phyloP scores from a whole-genome alignment of 2,888 invertebrate species.

The Frankliniella intonsa region DNA sequence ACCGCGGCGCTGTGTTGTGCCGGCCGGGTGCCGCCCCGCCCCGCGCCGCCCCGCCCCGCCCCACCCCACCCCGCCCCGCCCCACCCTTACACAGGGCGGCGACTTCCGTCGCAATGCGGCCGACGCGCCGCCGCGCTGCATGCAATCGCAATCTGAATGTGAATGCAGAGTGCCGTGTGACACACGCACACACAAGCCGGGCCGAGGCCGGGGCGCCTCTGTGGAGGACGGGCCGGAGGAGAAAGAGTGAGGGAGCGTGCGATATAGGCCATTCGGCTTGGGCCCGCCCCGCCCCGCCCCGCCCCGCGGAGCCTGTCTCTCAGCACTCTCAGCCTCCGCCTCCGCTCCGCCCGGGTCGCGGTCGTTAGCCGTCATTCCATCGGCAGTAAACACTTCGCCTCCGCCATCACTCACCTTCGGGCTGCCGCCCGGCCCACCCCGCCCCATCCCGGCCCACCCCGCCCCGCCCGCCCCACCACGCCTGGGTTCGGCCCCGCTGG shows the following conservation, averaged over 20 bases:
- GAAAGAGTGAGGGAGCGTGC: not conserved
- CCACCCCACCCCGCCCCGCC: not conserved
- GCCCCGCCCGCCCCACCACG: not conserved
- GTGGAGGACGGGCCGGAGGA: not conserved
- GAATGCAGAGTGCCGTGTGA: not conserved
- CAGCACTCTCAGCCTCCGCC: too few relatives aligned
- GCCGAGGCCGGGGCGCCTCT: not conserved
- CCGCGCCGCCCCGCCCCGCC: not conserved
- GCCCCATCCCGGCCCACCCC: not conserved
- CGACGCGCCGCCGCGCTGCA: not conserved
- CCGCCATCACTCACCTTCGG: not conserved
- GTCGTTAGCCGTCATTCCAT: conserved; percentile 10
- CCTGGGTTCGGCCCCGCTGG: not conserved
- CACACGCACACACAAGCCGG: not conserved
- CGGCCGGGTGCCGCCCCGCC: not conserved
- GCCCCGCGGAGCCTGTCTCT: too few relatives aligned
- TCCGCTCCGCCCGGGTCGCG: not conserved
- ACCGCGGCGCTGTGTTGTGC: too few relatives aligned
- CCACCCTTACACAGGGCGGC: not conserved
- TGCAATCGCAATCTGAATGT: conserved; percentile 7
- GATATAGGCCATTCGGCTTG: not conserved
- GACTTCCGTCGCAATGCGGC: not conserved
- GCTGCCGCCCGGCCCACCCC: not conserved
- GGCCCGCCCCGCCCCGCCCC: not conserved
- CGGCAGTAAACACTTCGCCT: not conserved